Percentiles rank a stretch among this genome's conserved stretches.
phyloP scores from a whole-genome alignment of 2,888 invertebrate species.

The Chironomus riparius region DNA sequence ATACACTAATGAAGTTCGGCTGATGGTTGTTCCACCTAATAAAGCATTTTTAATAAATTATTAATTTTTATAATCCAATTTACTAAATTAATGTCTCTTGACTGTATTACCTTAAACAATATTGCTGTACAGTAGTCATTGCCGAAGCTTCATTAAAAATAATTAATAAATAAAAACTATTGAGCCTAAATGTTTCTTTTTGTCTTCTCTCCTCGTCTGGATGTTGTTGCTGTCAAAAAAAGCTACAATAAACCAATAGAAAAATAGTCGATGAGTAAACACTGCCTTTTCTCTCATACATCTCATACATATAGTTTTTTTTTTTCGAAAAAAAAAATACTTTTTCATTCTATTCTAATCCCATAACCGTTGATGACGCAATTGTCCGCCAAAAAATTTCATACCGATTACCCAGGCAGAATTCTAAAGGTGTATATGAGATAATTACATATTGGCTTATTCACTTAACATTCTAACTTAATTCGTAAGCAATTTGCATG shows the following conservation, averaged over 20 bases:
- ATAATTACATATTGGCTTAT: no score
- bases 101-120: constrained; percentile 48
- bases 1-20: constrained; percentile 83
- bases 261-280: background rate
- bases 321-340: background rate
- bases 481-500: no score
- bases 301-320: background rate
- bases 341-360: background rate
- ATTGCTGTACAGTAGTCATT: constrained; percentile 53
- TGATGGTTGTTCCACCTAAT: constrained; percentile 90
- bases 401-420: background rate
- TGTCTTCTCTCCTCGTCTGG: background rate
- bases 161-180: background rate
- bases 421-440: no score
- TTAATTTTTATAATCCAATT: background rate
- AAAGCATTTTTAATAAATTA: background rate
- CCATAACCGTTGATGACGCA: constrained; percentile 16
- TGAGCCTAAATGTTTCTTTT: background rate
- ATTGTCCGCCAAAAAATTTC: constrained; percentile 25
- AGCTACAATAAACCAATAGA: background rate
- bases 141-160: constrained; percentile 13
- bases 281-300: background rate
- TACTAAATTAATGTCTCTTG: background rate
- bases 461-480: no score
- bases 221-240: background rate